Evolutionary conservation across 2,888 invertebrate species (phyloP), one percentile per base, ranked within the genome.

Genomic region (Pocota personata): DNA sequence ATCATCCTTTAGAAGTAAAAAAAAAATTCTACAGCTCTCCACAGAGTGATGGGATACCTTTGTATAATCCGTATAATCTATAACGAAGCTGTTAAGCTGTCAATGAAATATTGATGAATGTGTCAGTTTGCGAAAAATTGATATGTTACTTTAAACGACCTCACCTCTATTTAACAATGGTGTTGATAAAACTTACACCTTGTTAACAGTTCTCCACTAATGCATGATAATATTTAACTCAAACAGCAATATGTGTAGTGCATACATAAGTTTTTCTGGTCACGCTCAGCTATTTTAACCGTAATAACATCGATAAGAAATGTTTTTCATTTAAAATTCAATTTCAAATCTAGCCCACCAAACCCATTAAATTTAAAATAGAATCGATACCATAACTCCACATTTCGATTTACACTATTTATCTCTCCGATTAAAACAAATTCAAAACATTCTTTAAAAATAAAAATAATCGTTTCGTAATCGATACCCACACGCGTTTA

Each of bases 401-500:
- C 19, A 32, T 55, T 32, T 32, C 55, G 24, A 19, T 27, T 24
- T n/a, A n/a, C 30, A 27, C n/a, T 37, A 52, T 52, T 67, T 37
- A 27, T 6, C 3, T 19, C 21, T 12, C 12, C 48, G 27, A 21
- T 52, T 32, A 21, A 62, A 55, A 5, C 4, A 4, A 55, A 62
- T 14, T 62, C 48, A 7, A 40, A 62, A 40, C 30, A 50, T 35
- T 66, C 35, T 50, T 35, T 0, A 52, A 16, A 8, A 16, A 50
- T 3, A 50, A 19, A 30, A 6, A 5, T 35, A 43, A 64, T 75
- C 64, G 30, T 12, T 75, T 57, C 6, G 66, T 46, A 57, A 66
- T 57, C 46, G 75, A 66, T 73, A 73, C 27, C 62, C 43, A 32
- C 21, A 55, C 19, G 14, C 19, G 62, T 52, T 55, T 52, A 50